These are phyloP conservation scores for Tetheella fluctuosa DNA, from an alignment of 2,888 invertebrate species.

Conservation along the genomic window DNA sequence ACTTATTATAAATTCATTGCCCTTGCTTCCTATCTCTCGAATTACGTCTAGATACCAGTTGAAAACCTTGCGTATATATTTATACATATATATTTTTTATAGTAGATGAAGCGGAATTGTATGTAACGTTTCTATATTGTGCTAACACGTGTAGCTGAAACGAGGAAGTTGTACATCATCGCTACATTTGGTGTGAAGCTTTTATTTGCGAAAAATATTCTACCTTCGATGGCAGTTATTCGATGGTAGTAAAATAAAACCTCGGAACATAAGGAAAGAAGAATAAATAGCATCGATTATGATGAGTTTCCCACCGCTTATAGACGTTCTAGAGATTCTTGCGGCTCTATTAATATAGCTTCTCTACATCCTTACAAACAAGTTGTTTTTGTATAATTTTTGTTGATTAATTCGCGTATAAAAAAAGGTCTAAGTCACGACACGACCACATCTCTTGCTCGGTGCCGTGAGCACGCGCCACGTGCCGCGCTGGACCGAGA, in stretches of 20 bases:
- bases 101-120: background rate
- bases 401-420: too few relatives aligned
- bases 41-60: constrained; percentile 42
- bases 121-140: background rate
- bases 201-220: background rate
- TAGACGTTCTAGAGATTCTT: too few relatives aligned
- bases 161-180: background rate
- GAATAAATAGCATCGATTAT: too few relatives aligned
- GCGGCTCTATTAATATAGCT: too few relatives aligned
- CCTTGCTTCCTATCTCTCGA: constrained; percentile 59
- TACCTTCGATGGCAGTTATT: background rate
- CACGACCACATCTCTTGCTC: constrained; percentile 26
- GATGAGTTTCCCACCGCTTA: too few relatives aligned
- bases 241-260: background rate
- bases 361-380: too few relatives aligned
- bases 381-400: too few relatives aligned
- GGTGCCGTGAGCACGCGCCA: constrained; percentile 37
- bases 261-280: too few relatives aligned
- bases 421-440: constrained; percentile 28
- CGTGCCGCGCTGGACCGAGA: constrained; percentile 75
- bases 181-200: background rate
- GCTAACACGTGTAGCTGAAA: background rate
- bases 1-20: constrained; percentile 73
- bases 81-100: background rate
- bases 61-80: constrained; percentile 22